phyloP scores from a whole-genome alignment of 1,140 invertebrate species.

The Phthorimaea operculella region DNA sequence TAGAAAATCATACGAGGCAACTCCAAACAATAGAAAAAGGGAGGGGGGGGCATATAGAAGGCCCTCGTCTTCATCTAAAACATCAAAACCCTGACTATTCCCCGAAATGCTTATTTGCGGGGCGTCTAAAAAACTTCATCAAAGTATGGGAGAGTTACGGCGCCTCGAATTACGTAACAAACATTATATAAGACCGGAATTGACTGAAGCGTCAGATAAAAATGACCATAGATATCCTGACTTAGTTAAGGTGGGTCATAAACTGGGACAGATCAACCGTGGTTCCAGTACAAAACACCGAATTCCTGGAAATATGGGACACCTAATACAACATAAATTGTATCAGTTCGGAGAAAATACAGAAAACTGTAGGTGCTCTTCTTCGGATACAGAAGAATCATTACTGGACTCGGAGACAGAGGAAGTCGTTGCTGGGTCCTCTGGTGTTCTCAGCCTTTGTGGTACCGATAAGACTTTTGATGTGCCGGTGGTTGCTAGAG shows the following conservation, averaged over 20 bases:
- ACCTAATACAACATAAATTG: neutral
- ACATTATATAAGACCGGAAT: neutral
- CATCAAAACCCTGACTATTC: neutral
- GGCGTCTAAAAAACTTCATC: neutral
- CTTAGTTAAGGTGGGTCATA: constrained; percentile 16
- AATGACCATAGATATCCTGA: constrained; percentile 14
- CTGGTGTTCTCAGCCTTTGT: constrained; percentile 62
- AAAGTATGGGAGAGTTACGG: neutral
- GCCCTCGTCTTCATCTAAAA: neutral
- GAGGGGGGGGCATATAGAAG: neutral
- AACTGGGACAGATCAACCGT: neutral
- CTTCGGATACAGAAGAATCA: neutral
- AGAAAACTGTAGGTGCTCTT: neutral
- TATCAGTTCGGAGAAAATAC: neutral
- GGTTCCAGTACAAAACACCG: neutral
- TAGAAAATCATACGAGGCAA: neutral
- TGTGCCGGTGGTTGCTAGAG: constrained; percentile 10
- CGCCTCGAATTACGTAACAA: neutral
- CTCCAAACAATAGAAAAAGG: constrained; percentile 1
- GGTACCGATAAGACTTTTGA: constrained; percentile 58
- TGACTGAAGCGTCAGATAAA: constrained; percentile 7
- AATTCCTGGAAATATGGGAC: constrained; percentile 1
- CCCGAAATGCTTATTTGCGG: neutral
- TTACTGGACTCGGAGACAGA: constrained; percentile 2
- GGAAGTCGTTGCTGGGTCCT: neutral